Conservation (phyloP, 2,797 vertebrate species). For the Heliangelus exortis region DNA sequence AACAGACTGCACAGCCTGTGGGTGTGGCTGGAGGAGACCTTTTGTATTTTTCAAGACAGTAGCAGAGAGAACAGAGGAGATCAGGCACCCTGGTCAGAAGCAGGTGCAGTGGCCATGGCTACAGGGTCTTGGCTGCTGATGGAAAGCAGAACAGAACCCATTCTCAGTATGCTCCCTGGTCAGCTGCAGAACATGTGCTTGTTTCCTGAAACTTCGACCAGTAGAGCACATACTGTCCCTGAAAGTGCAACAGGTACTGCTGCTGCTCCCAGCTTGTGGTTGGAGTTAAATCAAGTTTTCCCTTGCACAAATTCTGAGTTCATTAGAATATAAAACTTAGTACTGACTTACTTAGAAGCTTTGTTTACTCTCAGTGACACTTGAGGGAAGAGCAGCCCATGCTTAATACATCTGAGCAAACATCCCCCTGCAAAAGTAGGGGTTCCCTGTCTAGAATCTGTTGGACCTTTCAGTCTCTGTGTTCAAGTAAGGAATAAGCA, state of each 20-base stretch:
- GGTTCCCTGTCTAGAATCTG: neutral
- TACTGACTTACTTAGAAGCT: neutral
- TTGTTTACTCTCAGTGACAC: neutral
- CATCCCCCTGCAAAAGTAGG: neutral
- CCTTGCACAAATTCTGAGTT: neutral
- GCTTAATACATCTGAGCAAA: neutral
- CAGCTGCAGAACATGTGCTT: rapidly evolving
- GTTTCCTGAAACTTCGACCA: neutral
- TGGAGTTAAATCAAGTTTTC: neutral
- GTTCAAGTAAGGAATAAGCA: neutral
- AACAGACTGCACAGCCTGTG: neutral
- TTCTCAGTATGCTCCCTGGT: rapidly evolving
- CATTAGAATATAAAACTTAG: neutral
- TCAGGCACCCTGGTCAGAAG: neutral
- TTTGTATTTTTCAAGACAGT: neutral
- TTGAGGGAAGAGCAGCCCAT: rapidly evolving
- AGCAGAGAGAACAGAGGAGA: rapidly evolving
- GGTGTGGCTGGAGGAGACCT: neutral
- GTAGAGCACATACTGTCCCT: neutral
- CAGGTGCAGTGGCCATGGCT: rapidly evolving
- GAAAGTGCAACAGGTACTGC: neutral
- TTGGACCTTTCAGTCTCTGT: neutral
- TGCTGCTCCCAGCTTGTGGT: neutral
- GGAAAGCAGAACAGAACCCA: neutral
- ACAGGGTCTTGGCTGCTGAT: neutral